Evolutionary conservation across 2,113 vertebrate genomes (phyloP).

Genomic region (Phylloscopus whistleri): DNA sequence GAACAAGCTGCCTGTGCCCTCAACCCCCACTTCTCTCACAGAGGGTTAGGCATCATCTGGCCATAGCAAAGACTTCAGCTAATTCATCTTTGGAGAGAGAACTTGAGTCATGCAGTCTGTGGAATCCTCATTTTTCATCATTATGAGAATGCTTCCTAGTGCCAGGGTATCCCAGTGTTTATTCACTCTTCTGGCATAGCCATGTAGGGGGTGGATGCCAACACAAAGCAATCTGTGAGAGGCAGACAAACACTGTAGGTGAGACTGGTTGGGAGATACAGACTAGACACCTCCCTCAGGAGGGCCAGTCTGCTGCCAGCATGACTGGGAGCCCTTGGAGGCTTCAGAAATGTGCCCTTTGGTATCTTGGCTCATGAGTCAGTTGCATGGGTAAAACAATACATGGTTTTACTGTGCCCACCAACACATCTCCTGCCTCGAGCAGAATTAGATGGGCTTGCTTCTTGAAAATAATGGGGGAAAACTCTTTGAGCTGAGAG

Average conservation of each 20-base stretch:
- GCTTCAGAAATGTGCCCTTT: not conserved
- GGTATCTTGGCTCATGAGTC: not conserved
- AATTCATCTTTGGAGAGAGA: constrained; percentile 64
- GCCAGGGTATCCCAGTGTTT: constrained; percentile 68
- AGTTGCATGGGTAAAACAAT: not conserved
- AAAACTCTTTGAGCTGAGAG: constrained; percentile 2
- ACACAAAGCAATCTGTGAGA: constrained; percentile 31
- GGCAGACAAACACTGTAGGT: constrained; percentile 56
- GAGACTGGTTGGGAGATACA: constrained; percentile 27
- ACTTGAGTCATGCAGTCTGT: constrained; percentile 59
- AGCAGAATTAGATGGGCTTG: not conserved
- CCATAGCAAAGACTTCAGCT: constrained; percentile 48
- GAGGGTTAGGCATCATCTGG: not conserved
- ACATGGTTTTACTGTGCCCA: not conserved
- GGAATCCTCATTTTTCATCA: constrained; percentile 69
- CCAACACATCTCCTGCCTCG: not conserved
- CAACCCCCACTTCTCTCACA: not conserved
- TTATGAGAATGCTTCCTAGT: constrained; percentile 53
- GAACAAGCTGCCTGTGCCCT: not conserved
- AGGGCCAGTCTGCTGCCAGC: not conserved
- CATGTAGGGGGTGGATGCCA: not conserved
- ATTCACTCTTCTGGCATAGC: constrained; percentile 48
- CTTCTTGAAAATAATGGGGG: not conserved
- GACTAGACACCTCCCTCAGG: not conserved
- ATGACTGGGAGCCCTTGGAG: not conserved